Evolutionary conservation across 2,888 invertebrate genomes (phyloP).

Genomic region (Amorpha juglandis): DNA sequence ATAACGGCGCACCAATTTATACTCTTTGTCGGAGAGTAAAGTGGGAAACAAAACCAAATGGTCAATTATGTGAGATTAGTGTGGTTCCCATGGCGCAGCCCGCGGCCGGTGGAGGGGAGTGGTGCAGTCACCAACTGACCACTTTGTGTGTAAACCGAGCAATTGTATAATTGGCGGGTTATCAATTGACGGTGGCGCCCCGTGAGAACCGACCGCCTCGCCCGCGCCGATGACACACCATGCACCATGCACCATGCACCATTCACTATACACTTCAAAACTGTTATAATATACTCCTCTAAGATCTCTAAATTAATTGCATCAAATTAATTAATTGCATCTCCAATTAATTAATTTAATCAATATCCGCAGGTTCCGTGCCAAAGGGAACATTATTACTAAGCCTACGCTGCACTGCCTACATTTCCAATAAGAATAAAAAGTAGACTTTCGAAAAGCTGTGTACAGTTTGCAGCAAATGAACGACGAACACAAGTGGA

Average conservation of each 20-base stretch:
- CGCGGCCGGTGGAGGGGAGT: constrained; percentile 31
- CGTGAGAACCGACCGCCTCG: constrained; percentile 35
- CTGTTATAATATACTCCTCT: too few relatives aligned
- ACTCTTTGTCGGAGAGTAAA: constrained; percentile 41
- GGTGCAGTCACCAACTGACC: constrained; percentile 39
- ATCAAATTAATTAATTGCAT: too few relatives aligned
- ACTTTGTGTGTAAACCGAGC: constrained; percentile 51
- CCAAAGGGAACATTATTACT: neutral
- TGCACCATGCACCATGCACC: too few relatives aligned
- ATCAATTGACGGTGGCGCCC: constrained; percentile 54
- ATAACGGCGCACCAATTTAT: constrained; percentile 38
- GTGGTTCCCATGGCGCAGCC: constrained; percentile 39
- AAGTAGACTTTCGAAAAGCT: too few relatives aligned
- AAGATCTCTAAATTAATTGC: too few relatives aligned
- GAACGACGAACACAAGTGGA: too few relatives aligned
- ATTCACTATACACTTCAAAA: too few relatives aligned
- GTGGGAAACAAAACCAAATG: constrained; percentile 47
- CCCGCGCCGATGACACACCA: neutral
- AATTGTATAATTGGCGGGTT: constrained; percentile 71
- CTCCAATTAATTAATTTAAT: too few relatives aligned
- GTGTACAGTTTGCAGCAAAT: too few relatives aligned
- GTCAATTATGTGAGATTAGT: constrained; percentile 46
- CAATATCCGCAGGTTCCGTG: too few relatives aligned
- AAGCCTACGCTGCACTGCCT: neutral
- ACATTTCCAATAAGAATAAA: neutral